Evolutionary conservation across 2,797 vertebrate species (phyloP).

Genomic region (Lepus oiostolus): DNA sequence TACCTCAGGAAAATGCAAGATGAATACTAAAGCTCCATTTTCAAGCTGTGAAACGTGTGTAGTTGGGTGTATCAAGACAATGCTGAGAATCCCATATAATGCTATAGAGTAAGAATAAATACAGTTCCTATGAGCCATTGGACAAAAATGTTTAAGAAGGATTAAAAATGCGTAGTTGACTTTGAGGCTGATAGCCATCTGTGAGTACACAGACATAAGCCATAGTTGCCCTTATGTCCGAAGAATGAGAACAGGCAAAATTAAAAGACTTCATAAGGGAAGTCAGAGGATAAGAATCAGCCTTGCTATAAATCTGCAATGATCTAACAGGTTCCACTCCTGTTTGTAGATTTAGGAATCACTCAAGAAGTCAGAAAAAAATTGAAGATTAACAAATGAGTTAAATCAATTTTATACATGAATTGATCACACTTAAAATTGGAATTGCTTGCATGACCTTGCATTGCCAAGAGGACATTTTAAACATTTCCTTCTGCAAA

Average conservation of each 20-base stretch:
- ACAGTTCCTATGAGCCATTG: neutral
- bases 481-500: neutral
- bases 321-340: accelerated
- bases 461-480: neutral
- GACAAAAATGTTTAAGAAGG: neutral
- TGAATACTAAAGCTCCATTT: no score
- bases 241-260: neutral
- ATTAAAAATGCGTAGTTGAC: neutral
- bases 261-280: neutral
- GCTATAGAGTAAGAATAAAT: neutral
- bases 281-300: neutral
- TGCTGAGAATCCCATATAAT: neutral
- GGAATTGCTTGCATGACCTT: neutral
- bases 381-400: neutral
- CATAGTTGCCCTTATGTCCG: accelerated
- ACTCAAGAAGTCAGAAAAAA: neutral
- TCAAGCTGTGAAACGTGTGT: neutral
- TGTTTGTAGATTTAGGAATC: neutral
- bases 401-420: neutral
- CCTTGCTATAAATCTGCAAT: neutral
- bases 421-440: neutral
- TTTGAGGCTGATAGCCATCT: neutral
- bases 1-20: neutral
- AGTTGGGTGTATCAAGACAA: no score
- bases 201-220: neutral